Evolutionary conservation across 2,888 invertebrate genomes (phyloP), one percentile per base, ranked within the genome.

Genomic region (Thymelicus acteon): DNA sequence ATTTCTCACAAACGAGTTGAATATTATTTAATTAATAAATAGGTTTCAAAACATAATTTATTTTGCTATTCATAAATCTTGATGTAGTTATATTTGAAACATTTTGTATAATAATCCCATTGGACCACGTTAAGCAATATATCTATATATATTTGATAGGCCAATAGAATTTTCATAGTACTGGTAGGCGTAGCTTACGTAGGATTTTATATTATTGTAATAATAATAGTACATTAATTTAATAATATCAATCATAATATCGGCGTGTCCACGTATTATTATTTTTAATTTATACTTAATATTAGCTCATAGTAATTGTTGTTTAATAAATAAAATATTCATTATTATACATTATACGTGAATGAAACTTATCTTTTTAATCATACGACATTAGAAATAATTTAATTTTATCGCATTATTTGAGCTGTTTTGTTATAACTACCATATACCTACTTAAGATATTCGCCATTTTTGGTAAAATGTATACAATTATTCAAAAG

Each of bases 71-170:
- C 7, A 6, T 8, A 31, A 31, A 15, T 58, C 6, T 13, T 31
- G 7, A n/a, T 19, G 0, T 1, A 15, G 6, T 15, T 2, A 31
- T 58, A 62, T 68, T 68, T 68, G 68, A 62, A 68, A 62, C 68
- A 68, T 68, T 68, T 68, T 68, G 62, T 68, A 85, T 81, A 81
- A 82, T 86, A 85, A 88, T 85, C 88, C 90, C 89, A 90, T 91
- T 82, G 93, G 92, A 93, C 92, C 93, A 93, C 82, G 85, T 87
- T 91, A 92, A 93, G 92, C 93, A 93, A 93, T 92, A 92, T 87
- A 85, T 85, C 77, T 89, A 81, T 89, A 81, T 89, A 85, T 89
- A 87, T 89, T 87, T 87, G 80, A 87, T 91, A 91, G 86, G 80
- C 85, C 86, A 85, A 79, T 86, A 87, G 84, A 80, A 81, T 82